Percentiles rank a stretch among this genome's conserved stretches.
Conservation (phyloP, 2,888 invertebrate genomes). For the Lepidochrysops patricia region DNA sequence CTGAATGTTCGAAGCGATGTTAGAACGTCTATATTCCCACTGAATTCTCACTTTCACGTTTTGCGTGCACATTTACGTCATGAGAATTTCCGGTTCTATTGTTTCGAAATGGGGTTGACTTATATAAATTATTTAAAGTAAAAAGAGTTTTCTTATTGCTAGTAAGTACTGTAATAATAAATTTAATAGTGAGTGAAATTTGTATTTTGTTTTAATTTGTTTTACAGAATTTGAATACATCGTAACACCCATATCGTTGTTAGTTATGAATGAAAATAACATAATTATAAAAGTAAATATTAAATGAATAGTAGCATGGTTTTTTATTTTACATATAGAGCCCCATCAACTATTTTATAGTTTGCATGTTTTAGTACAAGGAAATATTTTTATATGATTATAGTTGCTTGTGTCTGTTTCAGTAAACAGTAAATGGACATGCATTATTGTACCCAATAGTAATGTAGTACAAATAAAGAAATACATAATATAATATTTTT, state of each 20-base stretch:
- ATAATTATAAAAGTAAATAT: slow-evolving; percentile 75
- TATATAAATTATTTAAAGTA: slow-evolving; percentile 70
- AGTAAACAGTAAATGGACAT: not conserved
- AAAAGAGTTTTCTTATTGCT: slow-evolving; percentile 64
- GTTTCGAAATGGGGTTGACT: slow-evolving; percentile 66
- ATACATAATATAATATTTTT: not conserved
- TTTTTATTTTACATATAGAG: slow-evolving; percentile 47
- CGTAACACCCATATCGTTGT: slow-evolving; percentile 75
- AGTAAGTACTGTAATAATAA: slow-evolving; percentile 71
- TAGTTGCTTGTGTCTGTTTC: not conserved
- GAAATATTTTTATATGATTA: not conserved
- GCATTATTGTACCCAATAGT: no score
- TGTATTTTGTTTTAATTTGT: slow-evolving; percentile 73
- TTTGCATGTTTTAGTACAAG: not conserved
- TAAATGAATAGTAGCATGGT: slow-evolving; percentile 70
- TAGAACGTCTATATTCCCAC: slow-evolving; percentile 62
- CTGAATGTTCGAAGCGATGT: slow-evolving; percentile 70
- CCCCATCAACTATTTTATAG: slow-evolving; percentile 14
- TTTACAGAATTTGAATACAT: slow-evolving; percentile 73
- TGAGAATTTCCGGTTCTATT: slow-evolving; percentile 59
- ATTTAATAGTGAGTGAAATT: slow-evolving; percentile 74
- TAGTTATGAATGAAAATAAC: slow-evolving; percentile 76
- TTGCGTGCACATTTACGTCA: slow-evolving; percentile 65
- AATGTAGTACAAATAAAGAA: no score
- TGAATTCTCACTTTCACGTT: slow-evolving; percentile 69